Evolutionary conservation across 2,888 invertebrate species (phyloP).

Genomic region (Philonicus albiceps): DNA sequence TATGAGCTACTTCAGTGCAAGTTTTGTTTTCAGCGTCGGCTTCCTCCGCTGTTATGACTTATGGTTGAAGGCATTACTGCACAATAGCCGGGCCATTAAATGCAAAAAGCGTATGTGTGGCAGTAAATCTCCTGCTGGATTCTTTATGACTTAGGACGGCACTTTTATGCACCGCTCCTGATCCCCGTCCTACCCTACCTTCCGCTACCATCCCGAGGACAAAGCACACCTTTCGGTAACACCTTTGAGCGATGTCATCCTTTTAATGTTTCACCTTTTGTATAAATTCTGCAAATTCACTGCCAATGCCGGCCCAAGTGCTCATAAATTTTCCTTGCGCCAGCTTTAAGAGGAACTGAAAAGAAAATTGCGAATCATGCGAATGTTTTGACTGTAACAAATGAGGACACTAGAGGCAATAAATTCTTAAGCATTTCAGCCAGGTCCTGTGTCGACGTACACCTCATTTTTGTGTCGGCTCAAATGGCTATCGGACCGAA

Average conservation of each 20-base stretch:
- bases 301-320: constrained; percentile 5
- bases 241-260: constrained; percentile 39
- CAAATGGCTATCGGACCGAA: not conserved
- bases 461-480: not conserved
- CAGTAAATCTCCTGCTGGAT: constrained; percentile 21
- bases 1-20: constrained; percentile 21
- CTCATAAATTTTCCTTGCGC: constrained; percentile 21
- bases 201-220: not conserved
- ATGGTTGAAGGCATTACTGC: constrained; percentile 38
- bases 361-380: constrained; percentile 28
- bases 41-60: constrained; percentile 32
- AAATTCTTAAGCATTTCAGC: constrained; percentile 15
- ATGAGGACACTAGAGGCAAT: constrained; percentile 13
- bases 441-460: not conserved
- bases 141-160: constrained; percentile 25
- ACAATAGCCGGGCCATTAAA: constrained; percentile 31
- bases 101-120: constrained; percentile 37
- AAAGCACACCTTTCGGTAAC: constrained; percentile 35
- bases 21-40: constrained; percentile 26
- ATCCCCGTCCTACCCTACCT: not conserved
- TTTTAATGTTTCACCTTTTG: constrained; percentile 38
- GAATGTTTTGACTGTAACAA: constrained; percentile 34
- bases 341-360: not conserved
- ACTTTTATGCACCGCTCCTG: not conserved
- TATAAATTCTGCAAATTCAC: constrained; percentile 33